phyloP scores from a whole-genome alignment of 2,888 invertebrate species.

The Tetramorium bicarinatum region DNA sequence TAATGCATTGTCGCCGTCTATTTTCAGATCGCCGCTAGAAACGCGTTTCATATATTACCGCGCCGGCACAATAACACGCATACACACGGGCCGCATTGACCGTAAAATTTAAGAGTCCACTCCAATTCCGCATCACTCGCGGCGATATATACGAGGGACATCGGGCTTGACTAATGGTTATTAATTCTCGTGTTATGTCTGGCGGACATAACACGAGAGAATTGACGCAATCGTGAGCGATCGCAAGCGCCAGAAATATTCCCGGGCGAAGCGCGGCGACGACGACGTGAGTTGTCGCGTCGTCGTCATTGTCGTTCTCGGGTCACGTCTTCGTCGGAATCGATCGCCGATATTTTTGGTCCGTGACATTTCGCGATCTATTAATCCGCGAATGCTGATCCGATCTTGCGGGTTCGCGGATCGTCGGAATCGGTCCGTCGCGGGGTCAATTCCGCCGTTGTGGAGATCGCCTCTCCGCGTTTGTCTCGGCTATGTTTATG shows the following conservation, averaged over 20 bases:
- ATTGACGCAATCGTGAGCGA: constrained; percentile 50
- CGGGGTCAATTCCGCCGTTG: constrained; percentile 54
- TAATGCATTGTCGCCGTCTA: constrained; percentile 35
- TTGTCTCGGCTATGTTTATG: constrained; percentile 76
- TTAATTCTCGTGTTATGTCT: constrained; percentile 54
- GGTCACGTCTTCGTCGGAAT: neutral
- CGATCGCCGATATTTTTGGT: constrained; percentile 23
- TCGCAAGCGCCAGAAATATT: constrained; percentile 50
- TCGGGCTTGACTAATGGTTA: constrained; percentile 52
- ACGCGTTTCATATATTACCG: constrained; percentile 26
- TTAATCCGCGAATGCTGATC: constrained; percentile 2
- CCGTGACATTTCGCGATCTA: neutral
- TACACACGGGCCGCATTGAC: constrained; percentile 18
- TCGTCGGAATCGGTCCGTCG: neutral
- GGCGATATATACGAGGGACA: constrained; percentile 43
- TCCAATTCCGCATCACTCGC: constrained; percentile 44
- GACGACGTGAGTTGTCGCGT: constrained; percentile 16
- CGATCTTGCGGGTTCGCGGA: neutral
- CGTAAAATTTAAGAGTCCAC: constrained; percentile 43
- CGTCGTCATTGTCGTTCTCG: neutral
- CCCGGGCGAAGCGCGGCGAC: neutral
- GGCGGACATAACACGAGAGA: constrained; percentile 35
- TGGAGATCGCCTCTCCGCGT: constrained; percentile 63
- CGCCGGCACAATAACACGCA: constrained; percentile 34
- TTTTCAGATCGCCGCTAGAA: constrained; percentile 35